These are phyloP conservation scores for Trichonephila clavata DNA, from an alignment of 1,140 invertebrate genomes.

Conservation along the genomic window DNA sequence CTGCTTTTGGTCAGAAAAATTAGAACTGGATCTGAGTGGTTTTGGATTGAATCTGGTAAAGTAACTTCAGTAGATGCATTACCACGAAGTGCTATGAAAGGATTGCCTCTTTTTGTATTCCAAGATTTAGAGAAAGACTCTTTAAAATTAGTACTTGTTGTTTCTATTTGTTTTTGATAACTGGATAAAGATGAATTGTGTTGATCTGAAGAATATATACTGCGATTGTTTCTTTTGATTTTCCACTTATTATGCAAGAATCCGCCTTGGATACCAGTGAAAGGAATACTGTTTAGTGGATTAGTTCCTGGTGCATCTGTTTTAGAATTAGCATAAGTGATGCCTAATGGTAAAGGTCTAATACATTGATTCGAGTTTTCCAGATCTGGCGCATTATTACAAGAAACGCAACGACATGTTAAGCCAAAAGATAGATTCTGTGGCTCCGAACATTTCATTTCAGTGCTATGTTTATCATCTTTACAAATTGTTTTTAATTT, in stretches of 20 bases:
- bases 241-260: slow-evolving; percentile 25
- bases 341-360: not conserved
- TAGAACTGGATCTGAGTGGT: not conserved
- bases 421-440: not conserved
- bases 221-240: not conserved
- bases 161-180: not conserved
- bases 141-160: not conserved
- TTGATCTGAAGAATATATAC: not conserved
- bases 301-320: not conserved
- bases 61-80: not conserved
- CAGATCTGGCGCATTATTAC: not conserved
- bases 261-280: not conserved
- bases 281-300: not conserved
- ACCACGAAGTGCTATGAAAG: too few species aligned
- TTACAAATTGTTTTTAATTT: too few species aligned
- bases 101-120: too few species aligned
- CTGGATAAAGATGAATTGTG: not conserved
- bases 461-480: not conserved
- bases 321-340: not conserved
- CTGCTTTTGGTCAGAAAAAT: not conserved
- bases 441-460: not conserved
- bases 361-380: not conserved
- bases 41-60: not conserved
- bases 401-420: not conserved
- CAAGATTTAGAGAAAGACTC: not conserved